Evolutionary conservation across 1,140 invertebrate species (phyloP).

Genomic region (Drosophila tropicalis): DNA sequence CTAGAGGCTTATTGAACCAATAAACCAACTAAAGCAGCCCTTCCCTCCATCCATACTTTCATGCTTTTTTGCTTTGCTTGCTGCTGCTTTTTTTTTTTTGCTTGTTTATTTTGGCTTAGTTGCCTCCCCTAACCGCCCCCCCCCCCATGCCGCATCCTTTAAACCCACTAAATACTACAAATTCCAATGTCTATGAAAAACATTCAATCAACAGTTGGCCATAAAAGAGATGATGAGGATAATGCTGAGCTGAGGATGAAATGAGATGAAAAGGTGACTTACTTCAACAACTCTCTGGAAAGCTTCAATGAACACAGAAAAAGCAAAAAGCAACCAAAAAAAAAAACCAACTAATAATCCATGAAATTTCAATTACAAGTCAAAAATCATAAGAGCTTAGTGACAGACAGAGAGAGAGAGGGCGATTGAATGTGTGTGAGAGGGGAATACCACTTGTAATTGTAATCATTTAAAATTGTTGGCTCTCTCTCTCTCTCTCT

Average conservation of each 20-base stretch:
- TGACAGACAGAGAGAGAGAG: neutral
- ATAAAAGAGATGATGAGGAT: constrained; percentile 8
- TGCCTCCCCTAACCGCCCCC: neutral
- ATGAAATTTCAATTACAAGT: constrained; percentile 77
- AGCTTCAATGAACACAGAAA: neutral
- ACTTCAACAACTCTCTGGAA: constrained; percentile 13
- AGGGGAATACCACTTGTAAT: constrained; percentile 14
- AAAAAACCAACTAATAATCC: constrained; percentile 64
- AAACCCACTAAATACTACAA: constrained; percentile 32
- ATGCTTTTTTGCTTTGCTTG: neutral
- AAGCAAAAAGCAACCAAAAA: too few species aligned
- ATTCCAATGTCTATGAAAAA: constrained; percentile 23
- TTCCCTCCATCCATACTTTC: neutral
- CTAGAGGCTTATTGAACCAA: constrained; percentile 50
- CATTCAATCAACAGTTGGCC: constrained; percentile 68
- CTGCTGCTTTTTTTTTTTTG: neutral
- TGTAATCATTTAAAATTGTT: constrained; percentile 52
- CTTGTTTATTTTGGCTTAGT: constrained; percentile 11
- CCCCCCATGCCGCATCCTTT: neutral
- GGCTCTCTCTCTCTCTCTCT: constrained; percentile 17
- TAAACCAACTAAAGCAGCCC: constrained; percentile 32
- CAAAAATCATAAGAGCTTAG: constrained; percentile 58
- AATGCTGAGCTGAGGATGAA: constrained; percentile 1
- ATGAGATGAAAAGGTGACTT: constrained; percentile 13
- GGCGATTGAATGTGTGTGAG: neutral